phyloP scores from a whole-genome alignment of 2,888 invertebrate genomes.

The Scaptomyza caliginosa region DNA sequence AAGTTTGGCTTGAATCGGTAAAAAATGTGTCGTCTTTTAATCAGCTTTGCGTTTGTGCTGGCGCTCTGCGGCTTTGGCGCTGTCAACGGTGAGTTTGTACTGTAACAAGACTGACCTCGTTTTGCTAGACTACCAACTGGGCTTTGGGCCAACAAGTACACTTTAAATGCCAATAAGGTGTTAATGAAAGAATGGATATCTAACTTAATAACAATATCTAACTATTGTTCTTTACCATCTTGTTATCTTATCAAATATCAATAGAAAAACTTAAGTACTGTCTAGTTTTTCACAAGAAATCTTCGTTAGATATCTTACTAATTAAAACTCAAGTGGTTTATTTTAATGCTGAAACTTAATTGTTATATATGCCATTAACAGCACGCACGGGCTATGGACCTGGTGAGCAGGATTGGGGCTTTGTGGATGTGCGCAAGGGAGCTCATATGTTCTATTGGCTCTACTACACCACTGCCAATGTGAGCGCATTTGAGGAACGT shows the following conservation, averaged over 20 bases:
- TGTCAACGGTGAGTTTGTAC: slow-evolving; percentile 59
- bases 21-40: slow-evolving; percentile 55
- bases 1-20: slow-evolving; percentile 2
- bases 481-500: slow-evolving; percentile 86
- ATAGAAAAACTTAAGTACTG: slow-evolving; percentile 4
- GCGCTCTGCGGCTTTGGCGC: slow-evolving; percentile 35
- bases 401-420: slow-evolving; percentile 90
- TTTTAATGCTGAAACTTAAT: not conserved
- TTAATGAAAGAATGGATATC: slow-evolving; percentile 27
- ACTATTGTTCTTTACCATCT: not conserved
- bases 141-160: slow-evolving; percentile 6
- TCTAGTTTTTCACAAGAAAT: slow-evolving; percentile 14
- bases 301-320: not conserved
- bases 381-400: slow-evolving; percentile 85
- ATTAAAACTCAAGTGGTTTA: slow-evolving; percentile 17
- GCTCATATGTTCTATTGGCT: slow-evolving; percentile 96
- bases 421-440: slow-evolving; percentile 88
- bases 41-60: slow-evolving; percentile 36
- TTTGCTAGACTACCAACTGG: slow-evolving; percentile 29
- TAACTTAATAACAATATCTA: too few species aligned
- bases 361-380: slow-evolving; percentile 20
- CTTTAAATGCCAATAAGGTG: slow-evolving; percentile 40
- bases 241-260: slow-evolving; percentile 36
- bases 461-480: slow-evolving; percentile 89
- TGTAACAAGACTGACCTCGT: slow-evolving; percentile 24